A percentile compares a stretch with the other conserved stretches of the same genome.
Evolutionary conservation across 2,797 vertebrate genomes (phyloP).

Genomic region (Mus minutoides): DNA sequence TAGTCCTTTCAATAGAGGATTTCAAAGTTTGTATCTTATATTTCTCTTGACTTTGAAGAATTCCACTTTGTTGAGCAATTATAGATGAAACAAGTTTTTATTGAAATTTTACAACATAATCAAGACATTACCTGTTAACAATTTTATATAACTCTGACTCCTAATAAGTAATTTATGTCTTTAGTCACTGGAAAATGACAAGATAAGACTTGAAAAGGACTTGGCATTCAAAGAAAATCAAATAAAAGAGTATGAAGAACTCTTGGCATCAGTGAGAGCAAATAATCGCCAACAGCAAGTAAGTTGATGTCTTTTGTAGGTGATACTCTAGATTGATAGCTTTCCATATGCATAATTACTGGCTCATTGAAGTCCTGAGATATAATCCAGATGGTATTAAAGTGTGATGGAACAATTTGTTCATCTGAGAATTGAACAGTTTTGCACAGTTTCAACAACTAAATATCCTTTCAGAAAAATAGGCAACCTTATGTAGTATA

Average conservation of each 20-base stretch:
- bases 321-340: constrained; percentile 20
- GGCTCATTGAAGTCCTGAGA: not conserved
- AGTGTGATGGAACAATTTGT: constrained; percentile 22
- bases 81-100: constrained; percentile 52
- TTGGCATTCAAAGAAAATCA: constrained; percentile 94
- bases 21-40: constrained; percentile 38
- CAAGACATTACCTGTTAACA: constrained; percentile 29
- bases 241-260: constrained; percentile 92
- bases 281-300: constrained; percentile 97
- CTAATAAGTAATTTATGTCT: constrained; percentile 65
- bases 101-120: constrained; percentile 52
- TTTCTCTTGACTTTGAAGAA: constrained; percentile 60
- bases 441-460: constrained; percentile 46
- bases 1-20: not conserved
- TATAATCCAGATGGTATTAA: constrained; percentile 49
- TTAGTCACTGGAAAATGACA: constrained; percentile 94
- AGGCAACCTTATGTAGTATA: constrained; percentile 4
- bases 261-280: constrained; percentile 92
- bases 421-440: constrained; percentile 26
- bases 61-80: constrained; percentile 51
- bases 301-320: constrained; percentile 58
- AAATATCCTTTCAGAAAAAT: constrained; percentile 29
- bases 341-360: constrained; percentile 51
- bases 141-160: constrained; percentile 44
- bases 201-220: constrained; percentile 92